A percentile compares a stretch with the other conserved stretches of the same genome.
Conservation (phyloP, 2,888 invertebrate genomes). For the Caenorhabditis virilis region DNA sequence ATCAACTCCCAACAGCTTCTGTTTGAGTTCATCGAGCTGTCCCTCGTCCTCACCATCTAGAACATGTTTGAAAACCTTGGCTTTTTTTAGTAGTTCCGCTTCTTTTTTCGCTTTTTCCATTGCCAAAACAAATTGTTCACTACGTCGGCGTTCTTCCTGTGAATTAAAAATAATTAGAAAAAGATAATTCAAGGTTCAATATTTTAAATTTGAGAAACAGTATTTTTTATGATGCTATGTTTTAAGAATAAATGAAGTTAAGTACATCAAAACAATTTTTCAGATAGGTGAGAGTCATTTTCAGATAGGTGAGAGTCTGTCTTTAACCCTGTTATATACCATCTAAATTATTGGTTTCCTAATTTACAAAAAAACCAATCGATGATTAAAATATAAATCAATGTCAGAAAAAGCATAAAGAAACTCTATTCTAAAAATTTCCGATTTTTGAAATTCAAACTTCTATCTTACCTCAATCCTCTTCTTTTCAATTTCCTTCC, state of each 20-base stretch:
- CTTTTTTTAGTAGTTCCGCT: constrained; percentile 39
- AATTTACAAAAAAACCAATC: too few relatives aligned
- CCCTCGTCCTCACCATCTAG: constrained; percentile 34
- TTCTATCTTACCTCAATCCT: constrained; percentile 18
- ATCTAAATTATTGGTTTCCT: too few relatives aligned
- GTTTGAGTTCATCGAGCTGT: constrained; percentile 26
- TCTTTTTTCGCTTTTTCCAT: constrained; percentile 43
- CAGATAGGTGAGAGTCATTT: too few relatives aligned
- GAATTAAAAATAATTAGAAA: too few relatives aligned
- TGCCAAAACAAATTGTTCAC: constrained; percentile 29
- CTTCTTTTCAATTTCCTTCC: constrained; percentile 17
- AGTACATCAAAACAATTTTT: too few relatives aligned
- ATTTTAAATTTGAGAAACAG: not conserved
- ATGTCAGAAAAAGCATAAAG: too few relatives aligned
- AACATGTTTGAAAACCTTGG: constrained; percentile 44
- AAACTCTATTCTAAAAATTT: not conserved
- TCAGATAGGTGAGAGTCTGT: too few relatives aligned
- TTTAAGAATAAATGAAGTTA: too few relatives aligned
- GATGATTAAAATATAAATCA: too few relatives aligned
- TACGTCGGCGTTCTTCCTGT: constrained; percentile 31
- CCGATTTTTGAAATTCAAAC: not conserved
- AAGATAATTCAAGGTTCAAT: constrained; percentile 2
- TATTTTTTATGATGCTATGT: too few relatives aligned
- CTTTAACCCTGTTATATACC: too few relatives aligned
- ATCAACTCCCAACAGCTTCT: constrained; percentile 44